Evolutionary conservation across 2,888 invertebrate species (phyloP).

Genomic region (Acleris holmiana): DNA sequence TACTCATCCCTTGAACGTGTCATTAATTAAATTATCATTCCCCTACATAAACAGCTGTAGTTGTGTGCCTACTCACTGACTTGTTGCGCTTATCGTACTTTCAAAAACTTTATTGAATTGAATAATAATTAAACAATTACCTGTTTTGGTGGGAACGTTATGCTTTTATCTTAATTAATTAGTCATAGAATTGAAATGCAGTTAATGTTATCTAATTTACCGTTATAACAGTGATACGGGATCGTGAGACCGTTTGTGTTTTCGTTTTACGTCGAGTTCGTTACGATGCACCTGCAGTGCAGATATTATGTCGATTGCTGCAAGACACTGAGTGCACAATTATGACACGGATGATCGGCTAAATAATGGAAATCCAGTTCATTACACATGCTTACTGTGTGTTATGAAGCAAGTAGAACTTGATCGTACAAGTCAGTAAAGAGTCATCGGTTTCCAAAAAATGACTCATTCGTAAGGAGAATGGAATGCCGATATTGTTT

Average conservation of each 20-base stretch:
- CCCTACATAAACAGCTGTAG: conserved; percentile 64
- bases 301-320: conserved; percentile 52
- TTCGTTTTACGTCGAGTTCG: conserved; percentile 61
- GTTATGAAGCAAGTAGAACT: conserved; percentile 59
- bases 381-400: conserved; percentile 57
- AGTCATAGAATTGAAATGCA: conserved; percentile 49
- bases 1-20: conserved; percentile 26
- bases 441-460: conserved; percentile 65
- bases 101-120: conserved; percentile 57
- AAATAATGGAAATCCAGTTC: conserved; percentile 62
- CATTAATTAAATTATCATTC: conserved; percentile 50
- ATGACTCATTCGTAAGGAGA: conserved; percentile 76
- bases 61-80: conserved; percentile 53
- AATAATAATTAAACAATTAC: conserved; percentile 58
- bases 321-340: conserved; percentile 58
- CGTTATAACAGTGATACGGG: conserved; percentile 62
- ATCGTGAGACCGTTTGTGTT: conserved; percentile 68
- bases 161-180: conserved; percentile 59
- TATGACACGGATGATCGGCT: conserved; percentile 57
- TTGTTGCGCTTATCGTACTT: conserved; percentile 65
- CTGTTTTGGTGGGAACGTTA: conserved; percentile 74
- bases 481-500: conserved; percentile 72
- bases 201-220: conserved; percentile 67
- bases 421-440: conserved; percentile 56
- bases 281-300: conserved; percentile 79